Conservation (phyloP, 2,113 vertebrate species). For the Microtus pennsylvanicus region DNA sequence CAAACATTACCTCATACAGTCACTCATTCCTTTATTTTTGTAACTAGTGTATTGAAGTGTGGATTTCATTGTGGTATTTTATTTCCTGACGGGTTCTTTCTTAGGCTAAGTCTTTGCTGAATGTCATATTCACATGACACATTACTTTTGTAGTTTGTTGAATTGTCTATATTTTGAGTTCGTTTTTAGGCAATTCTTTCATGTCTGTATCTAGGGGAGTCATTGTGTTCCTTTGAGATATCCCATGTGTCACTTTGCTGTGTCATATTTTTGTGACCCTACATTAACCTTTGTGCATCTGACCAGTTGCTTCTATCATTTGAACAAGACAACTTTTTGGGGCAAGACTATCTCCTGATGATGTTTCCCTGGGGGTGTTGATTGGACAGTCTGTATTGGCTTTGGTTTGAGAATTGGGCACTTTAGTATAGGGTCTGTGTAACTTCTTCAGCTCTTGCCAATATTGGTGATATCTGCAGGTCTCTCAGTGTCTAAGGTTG, state of each 20-base stretch:
- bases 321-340: neutral
- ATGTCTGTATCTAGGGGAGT: neutral
- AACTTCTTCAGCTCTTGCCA: neutral
- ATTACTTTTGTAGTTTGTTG: neutral
- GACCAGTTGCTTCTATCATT: neutral
- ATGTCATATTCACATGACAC: neutral
- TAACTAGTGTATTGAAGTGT: neutral
- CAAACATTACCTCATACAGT: neutral
- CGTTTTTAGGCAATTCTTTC: neutral
- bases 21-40: neutral
- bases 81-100: neutral
- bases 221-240: neutral
- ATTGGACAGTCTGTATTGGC: neutral
- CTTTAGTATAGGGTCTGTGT: neutral
- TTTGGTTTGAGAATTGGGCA: neutral
- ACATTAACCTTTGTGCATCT: neutral
- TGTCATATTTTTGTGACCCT: neutral
- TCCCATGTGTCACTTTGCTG: neutral
- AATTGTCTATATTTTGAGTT: neutral
- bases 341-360: neutral
- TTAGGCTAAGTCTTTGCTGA: neutral
- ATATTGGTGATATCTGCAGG: neutral
- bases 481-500: neutral
- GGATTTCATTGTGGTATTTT: neutral
- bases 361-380: neutral